phyloP scores from a whole-genome alignment of 2,113 vertebrate genomes.

The Cryptomyrus ogoouensis region DNA sequence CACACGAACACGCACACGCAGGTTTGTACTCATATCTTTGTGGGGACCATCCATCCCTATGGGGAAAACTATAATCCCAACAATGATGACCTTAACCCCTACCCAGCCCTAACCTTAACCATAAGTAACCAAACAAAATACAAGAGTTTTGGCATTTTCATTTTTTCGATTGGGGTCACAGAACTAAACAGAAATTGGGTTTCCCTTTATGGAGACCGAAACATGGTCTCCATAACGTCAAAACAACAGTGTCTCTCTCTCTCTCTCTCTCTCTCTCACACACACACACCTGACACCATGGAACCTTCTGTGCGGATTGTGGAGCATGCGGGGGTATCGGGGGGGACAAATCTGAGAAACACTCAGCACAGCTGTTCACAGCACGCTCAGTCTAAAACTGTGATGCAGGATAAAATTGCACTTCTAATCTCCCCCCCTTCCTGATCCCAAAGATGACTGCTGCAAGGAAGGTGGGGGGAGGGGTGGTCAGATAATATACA shows the following conservation, averaged over 20 bases:
- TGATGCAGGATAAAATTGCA: background rate
- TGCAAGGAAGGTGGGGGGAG: background rate
- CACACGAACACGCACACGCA: background rate
- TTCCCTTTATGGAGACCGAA: no score
- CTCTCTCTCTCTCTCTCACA: background rate
- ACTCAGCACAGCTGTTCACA: slow-evolving; percentile 18
- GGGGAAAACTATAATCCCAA: background rate
- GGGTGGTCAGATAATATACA: background rate
- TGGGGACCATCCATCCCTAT: background rate
- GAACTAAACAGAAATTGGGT: no score
- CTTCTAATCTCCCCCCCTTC: background rate
- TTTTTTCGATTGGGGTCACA: background rate
- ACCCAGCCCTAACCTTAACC: background rate
- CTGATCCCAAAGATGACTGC: background rate
- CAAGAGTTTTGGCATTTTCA: background rate
- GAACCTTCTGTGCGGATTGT: background rate
- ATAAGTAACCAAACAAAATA: background rate
- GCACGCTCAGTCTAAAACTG: background rate
- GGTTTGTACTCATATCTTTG: background rate
- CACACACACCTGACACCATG: background rate
- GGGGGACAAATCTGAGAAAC: background rate
- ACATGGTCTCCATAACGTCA: background rate
- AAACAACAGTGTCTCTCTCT: background rate
- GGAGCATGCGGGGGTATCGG: background rate
- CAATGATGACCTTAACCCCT: background rate